Evolutionary conservation across 1,140 invertebrate genomes (phyloP).

Genomic region (Thaumatotibia leucotreta): DNA sequence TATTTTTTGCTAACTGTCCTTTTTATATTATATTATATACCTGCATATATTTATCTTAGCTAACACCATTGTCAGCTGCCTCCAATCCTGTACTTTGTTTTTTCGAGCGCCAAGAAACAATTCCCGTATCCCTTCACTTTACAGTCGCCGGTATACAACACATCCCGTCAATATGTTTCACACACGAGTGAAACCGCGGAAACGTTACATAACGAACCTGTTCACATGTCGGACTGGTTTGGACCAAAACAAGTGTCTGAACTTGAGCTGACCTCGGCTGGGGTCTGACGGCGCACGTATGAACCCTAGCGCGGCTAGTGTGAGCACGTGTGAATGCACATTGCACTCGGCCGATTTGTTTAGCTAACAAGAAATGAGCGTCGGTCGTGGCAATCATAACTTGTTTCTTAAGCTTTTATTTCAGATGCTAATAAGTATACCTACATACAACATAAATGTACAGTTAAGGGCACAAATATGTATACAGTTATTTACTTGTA

Average conservation of each 20-base stretch:
- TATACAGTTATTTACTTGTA: too few species aligned
- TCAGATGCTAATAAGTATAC: too few species aligned
- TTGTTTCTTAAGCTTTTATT: too few species aligned
- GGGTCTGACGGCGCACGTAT: neutral
- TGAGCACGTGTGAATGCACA: neutral
- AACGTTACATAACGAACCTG: constrained; percentile 1
- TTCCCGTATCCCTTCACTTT: neutral
- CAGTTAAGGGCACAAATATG: too few species aligned
- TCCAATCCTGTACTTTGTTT: neutral
- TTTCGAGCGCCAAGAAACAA: neutral
- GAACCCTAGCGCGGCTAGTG: neutral
- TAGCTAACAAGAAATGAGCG: neutral
- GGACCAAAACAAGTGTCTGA: constrained; percentile 12
- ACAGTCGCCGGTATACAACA: neutral
- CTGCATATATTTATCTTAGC: neutral
- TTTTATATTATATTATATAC: neutral
- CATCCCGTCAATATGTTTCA: neutral
- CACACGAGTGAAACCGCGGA: constrained; percentile 7
- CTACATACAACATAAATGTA: too few species aligned
- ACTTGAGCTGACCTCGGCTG: constrained; percentile 8
- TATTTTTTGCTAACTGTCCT: neutral
- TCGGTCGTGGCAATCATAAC: too few species aligned
- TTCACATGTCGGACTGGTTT: constrained; percentile 15
- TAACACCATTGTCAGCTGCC: neutral
- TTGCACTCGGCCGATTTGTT: neutral